These are phyloP conservation scores for Macrosteles quadrilineatus DNA, from an alignment of 1,140 invertebrate genomes.

Conservation along the genomic window DNA sequence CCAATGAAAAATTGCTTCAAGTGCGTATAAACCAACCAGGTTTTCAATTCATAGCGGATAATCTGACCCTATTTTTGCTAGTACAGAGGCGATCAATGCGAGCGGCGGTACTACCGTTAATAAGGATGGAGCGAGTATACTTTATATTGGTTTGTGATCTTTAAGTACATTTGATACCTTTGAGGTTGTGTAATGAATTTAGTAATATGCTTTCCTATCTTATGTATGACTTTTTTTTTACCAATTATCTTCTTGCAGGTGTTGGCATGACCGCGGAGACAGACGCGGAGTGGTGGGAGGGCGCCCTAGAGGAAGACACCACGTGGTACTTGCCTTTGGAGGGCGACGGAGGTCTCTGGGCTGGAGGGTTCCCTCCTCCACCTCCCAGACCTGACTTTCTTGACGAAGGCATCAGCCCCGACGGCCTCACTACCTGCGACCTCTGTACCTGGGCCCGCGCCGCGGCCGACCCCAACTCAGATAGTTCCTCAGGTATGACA, in stretches of 20 bases:
- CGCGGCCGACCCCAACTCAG: background rate
- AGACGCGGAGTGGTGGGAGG: constrained; percentile 57
- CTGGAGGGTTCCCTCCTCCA: constrained; percentile 64
- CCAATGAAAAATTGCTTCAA: no score
- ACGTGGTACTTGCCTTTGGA: constrained; percentile 58
- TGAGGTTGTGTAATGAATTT: no score
- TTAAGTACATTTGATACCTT: no score
- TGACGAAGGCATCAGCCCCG: constrained; percentile 56
- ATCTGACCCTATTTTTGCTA: no score
- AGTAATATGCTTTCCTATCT: no score
- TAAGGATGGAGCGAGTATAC: no score
- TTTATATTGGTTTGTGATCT: no score
- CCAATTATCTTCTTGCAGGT: constrained; percentile 10
- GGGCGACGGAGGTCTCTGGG: constrained; percentile 64
- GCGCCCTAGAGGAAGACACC: constrained; percentile 60
- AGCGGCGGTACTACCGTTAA: no score
- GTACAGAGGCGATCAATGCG: no score
- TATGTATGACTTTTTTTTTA: no score
- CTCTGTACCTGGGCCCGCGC: constrained; percentile 67
- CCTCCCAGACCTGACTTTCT: constrained; percentile 65
- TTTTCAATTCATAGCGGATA: no score
- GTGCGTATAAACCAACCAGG: no score
- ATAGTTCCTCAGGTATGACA: constrained; percentile 20
- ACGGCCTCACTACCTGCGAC: constrained; percentile 71
- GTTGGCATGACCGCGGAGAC: constrained; percentile 33